These are phyloP conservation scores for Leucoraja erinaceus DNA, from an alignment of 2,113 vertebrate species.

Conservation along the genomic window DNA sequence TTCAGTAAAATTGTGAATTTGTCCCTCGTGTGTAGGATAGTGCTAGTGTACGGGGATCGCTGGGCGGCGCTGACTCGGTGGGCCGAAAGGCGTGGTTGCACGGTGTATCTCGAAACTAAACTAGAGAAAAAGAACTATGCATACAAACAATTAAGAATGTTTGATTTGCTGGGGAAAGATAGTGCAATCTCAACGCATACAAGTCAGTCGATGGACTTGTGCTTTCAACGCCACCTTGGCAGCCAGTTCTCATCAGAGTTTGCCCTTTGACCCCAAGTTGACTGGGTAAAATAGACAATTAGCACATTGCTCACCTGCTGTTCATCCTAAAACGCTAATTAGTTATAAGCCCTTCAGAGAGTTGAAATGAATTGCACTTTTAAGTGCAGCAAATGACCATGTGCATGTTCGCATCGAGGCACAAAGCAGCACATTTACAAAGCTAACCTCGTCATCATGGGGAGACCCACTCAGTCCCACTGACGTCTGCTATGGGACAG, in stretches of 20 bases:
- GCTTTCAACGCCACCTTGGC: not conserved
- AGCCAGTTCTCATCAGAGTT: not conserved
- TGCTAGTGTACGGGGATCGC: no score
- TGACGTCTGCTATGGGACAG: no score
- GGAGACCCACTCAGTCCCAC: not conserved
- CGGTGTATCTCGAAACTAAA: no score
- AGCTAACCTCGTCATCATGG: not conserved
- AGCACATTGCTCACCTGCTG: not conserved
- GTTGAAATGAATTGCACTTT: not conserved
- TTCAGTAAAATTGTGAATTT: no score
- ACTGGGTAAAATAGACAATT: not conserved
- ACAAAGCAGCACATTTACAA: no score
- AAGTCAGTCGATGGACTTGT: not conserved
- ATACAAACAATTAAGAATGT: not conserved
- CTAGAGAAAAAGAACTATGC: not conserved
- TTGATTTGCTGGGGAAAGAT: no score
- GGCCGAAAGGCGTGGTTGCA: no score
- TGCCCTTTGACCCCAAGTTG: constrained; percentile 6
- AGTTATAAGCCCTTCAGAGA: not conserved
- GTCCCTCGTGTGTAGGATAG: no score
- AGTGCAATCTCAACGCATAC: not conserved
- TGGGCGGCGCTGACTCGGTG: no score
- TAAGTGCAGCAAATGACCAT: not conserved
- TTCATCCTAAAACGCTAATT: not conserved
- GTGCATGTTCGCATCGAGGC: not conserved